phyloP scores from a whole-genome alignment of 1,140 invertebrate genomes.

The Campoletis sonorensis region DNA sequence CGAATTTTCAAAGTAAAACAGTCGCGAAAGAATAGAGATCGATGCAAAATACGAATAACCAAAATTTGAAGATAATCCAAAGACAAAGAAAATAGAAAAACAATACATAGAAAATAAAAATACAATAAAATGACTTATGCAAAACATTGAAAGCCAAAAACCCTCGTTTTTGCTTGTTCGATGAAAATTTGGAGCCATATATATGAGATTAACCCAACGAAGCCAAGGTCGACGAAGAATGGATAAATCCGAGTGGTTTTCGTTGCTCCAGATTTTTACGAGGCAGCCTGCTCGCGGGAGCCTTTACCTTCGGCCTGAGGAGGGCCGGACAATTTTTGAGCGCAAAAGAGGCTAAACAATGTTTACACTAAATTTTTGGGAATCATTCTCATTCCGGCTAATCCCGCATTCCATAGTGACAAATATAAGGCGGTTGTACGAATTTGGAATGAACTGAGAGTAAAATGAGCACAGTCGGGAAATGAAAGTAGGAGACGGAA shows the following conservation, averaged over 20 bases:
- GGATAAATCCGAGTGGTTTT: background rate
- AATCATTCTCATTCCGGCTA: conserved; percentile 11
- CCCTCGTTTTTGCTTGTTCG: too few species aligned
- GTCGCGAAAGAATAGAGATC: too few species aligned
- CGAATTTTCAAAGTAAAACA: too few species aligned
- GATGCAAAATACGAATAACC: too few species aligned
- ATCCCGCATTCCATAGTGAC: conserved; percentile 26
- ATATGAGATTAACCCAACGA: background rate
- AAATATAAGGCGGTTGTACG: background rate
- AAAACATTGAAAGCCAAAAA: too few species aligned
- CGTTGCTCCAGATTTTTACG: conserved; percentile 6
- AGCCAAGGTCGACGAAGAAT: background rate
- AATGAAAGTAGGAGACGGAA: background rate
- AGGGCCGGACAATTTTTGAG: background rate
- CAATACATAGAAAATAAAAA: too few species aligned
- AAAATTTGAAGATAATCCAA: too few species aligned
- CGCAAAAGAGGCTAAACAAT: background rate
- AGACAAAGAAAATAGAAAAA: too few species aligned
- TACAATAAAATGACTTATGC: too few species aligned
- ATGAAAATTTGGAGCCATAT: background rate
- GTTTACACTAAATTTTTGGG: background rate
- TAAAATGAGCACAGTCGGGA: background rate
- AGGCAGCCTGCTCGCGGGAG: background rate
- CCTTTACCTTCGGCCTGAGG: background rate
- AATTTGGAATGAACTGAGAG: too few species aligned